Evolutionary conservation across 2,113 vertebrate genomes (phyloP), one percentile per base, ranked within the genome.

Genomic region (Dasyornis broadbenti): DNA sequence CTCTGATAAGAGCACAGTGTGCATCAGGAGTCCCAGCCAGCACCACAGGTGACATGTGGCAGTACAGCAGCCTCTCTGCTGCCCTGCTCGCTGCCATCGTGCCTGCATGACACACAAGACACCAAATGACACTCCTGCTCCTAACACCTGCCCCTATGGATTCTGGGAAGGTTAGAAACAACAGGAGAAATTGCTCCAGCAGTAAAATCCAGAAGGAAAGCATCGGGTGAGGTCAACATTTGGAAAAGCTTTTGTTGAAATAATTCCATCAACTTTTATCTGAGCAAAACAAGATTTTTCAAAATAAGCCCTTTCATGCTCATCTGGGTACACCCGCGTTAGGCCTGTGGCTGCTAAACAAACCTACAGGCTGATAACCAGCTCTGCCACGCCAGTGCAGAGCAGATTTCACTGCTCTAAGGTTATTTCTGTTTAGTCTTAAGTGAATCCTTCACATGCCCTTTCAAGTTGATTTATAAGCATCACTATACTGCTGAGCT

Each of bases 341-440:
- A 77, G 30, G 53, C 50, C 71, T 60, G 13, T 31, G 35, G 45
- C 66, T 54, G 27, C 75, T 59, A 14, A 61, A 59, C 37, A 69
- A 61, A 69, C 57, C 1, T 33, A 22, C 0, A 1, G 47, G 49
- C 60, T 77, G 45, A 45, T 13, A 66, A 59, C 26, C 45, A 89
- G 57, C 52, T 78, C 95, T 86, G 92, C 80, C 93, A 78, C 27
- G 23, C 65, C 85, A 72, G 35, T 21, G 82, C 82, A 27, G 24
- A 50, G 79, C 60, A 90, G 20, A 80, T n/a, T 59, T 37, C 53
- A 33, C 13, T 28, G 24, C 66, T 82, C 20, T 20, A 39, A 56
- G 59, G 93, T 83, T 50, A 78, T 96, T 97, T 96, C 97, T 68
- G 39, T 68, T 88, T 64, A 83, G 89, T 88, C 91, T 95, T 86